Conservation (phyloP, 2,113 vertebrate genomes). For the Anoplopoma fimbria region DNA sequence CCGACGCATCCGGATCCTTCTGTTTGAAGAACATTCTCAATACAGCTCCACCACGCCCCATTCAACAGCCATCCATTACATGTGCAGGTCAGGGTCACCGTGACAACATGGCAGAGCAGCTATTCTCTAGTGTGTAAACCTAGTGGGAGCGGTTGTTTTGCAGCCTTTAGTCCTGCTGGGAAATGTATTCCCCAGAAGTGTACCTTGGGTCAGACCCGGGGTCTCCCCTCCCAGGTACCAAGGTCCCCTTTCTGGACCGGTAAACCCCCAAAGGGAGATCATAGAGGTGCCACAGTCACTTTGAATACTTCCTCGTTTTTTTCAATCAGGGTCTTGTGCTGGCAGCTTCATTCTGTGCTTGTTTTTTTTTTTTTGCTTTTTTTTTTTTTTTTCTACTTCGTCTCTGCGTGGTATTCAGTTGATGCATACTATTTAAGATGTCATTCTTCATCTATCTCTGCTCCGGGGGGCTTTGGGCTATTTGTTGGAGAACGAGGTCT, state of each 20-base stretch:
- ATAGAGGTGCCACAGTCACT: background rate
- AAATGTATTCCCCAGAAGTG: constrained; percentile 39
- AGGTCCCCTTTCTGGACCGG: background rate
- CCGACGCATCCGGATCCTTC: background rate
- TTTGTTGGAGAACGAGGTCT: constrained; percentile 31
- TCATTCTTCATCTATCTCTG: constrained; percentile 46
- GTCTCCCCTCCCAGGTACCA: constrained; percentile 1
- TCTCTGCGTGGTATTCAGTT: constrained; percentile 21
- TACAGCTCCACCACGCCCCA: constrained; percentile 2
- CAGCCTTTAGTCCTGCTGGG: constrained; percentile 26
- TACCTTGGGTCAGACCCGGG: constrained; percentile 23
- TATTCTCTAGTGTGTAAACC: constrained; percentile 2
- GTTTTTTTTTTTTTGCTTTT: background rate
- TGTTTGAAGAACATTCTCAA: background rate
- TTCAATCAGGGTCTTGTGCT: background rate
- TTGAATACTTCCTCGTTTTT: background rate
- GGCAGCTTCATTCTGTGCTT: constrained; percentile 27
- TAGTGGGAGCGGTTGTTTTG: background rate
- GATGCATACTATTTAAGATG: constrained; percentile 60
- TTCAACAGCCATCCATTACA: constrained; percentile 41
- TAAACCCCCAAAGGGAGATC: constrained; percentile 28
- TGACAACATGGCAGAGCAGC: constrained; percentile 41
- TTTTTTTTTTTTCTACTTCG: background rate
- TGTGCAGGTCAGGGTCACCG: constrained; percentile 44
- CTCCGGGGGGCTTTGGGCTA: constrained; percentile 8